phyloP scores from a whole-genome alignment of 2,888 invertebrate species.

The Brachyptera risi region DNA sequence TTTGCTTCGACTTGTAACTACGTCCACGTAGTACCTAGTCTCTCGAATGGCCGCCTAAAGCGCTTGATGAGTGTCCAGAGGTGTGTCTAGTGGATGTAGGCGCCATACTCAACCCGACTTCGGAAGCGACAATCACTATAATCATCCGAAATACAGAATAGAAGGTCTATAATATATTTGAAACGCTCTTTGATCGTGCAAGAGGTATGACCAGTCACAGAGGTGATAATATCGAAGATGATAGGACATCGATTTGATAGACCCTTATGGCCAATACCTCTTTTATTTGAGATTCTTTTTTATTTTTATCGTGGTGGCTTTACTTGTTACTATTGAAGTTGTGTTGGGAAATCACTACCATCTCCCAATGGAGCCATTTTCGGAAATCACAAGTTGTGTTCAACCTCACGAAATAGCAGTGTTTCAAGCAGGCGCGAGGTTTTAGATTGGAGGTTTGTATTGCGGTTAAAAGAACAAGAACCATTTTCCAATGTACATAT shows the following conservation, averaged over 20 bases:
- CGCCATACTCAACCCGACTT: slow-evolving; percentile 19
- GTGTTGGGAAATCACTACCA: slow-evolving; percentile 26
- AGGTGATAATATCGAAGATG: slow-evolving; percentile 3
- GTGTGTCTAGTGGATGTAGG: not conserved
- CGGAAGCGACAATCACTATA: slow-evolving; percentile 27
- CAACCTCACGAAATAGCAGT: slow-evolving; percentile 22
- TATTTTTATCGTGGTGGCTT: slow-evolving; percentile 16
- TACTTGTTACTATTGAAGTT: slow-evolving; percentile 7
- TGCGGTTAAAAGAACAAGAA: slow-evolving; percentile 12
- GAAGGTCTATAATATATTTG: slow-evolving; percentile 15
- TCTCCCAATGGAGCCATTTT: slow-evolving; percentile 27
- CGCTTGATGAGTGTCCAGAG: slow-evolving; percentile 10
- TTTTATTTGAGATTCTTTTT: not conserved
- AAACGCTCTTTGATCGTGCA: slow-evolving; percentile 7
- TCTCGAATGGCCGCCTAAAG: slow-evolving; percentile 4
- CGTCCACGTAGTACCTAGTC: slow-evolving; percentile 18
- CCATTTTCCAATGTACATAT: slow-evolving; percentile 11
- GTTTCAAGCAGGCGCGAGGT: not conserved
- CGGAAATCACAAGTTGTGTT: slow-evolving; percentile 26
- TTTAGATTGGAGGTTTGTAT: slow-evolving; percentile 18
- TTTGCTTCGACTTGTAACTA: slow-evolving; percentile 19
- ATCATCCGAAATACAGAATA: slow-evolving; percentile 10
- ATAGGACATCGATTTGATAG: slow-evolving; percentile 6
- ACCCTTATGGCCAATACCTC: not conserved
- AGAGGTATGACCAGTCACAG: not conserved